A percentile compares a stretch with the other conserved stretches of the same genome.
phyloP scores from a whole-genome alignment of 2,113 vertebrate genomes.

The Gobius niger region DNA sequence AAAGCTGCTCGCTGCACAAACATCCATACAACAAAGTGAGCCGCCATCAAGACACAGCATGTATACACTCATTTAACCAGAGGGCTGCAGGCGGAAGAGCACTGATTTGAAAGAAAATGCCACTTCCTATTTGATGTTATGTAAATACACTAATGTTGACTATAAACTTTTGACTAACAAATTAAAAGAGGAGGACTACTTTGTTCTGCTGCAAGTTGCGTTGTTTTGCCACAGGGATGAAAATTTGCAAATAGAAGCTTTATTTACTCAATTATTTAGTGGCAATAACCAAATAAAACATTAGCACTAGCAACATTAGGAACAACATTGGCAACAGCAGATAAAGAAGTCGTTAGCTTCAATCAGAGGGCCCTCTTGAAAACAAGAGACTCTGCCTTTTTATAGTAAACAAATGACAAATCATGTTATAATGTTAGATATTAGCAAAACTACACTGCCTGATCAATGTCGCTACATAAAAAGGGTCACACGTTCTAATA shows the following conservation, averaged over 20 bases:
- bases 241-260: neutral
- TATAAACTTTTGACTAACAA: slow-evolving; percentile 15
- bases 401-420: too few relatives aligned
- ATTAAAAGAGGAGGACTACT: neutral
- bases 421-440: too few relatives aligned
- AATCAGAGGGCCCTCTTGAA: too few relatives aligned
- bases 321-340: too few relatives aligned
- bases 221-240: neutral
- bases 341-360: too few relatives aligned
- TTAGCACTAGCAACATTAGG: neutral
- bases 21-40: slow-evolving; percentile 16
- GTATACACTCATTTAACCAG: slow-evolving; percentile 45
- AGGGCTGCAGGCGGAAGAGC: slow-evolving; percentile 36
- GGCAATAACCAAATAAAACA: neutral
- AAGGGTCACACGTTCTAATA: too few relatives aligned
- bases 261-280: neutral
- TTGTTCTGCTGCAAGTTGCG: too few relatives aligned
- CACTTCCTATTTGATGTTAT: slow-evolving; percentile 26
- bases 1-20: slow-evolving; percentile 2
- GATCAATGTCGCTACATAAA: too few relatives aligned
- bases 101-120: slow-evolving; percentile 39
- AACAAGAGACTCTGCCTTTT: too few relatives aligned
- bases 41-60: slow-evolving; percentile 44
- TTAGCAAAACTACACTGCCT: too few relatives aligned
- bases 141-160: slow-evolving; percentile 19